phyloP scores from a whole-genome alignment of 2,113 vertebrate species.

The Rattus norvegicus region GRCr8 NC_086022.1:53173501-53174000 shows the following conservation, averaged over 20 bases:
- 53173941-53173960: neutral
- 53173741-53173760: neutral
- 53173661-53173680: neutral
- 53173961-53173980: neutral
- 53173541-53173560: slow-evolving; percentile 46
- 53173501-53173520: slow-evolving; percentile 37
- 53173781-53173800: neutral
- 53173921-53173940: neutral
- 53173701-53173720: no score
- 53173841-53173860: neutral
- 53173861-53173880: neutral
- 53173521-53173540: slow-evolving; percentile 26
- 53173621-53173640: neutral
- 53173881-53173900: neutral
- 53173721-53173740: neutral
- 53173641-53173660: neutral
- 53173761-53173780: neutral
- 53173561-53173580: slow-evolving; percentile 51
- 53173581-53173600: slow-evolving; percentile 50
- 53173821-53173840: neutral
- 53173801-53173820: neutral
- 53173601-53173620: slow-evolving; percentile 35
- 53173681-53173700: neutral
- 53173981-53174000: neutral
- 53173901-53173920: neutral